phyloP scores from a whole-genome alignment of 2,888 invertebrate species.

The Quadriops clusia region DNA sequence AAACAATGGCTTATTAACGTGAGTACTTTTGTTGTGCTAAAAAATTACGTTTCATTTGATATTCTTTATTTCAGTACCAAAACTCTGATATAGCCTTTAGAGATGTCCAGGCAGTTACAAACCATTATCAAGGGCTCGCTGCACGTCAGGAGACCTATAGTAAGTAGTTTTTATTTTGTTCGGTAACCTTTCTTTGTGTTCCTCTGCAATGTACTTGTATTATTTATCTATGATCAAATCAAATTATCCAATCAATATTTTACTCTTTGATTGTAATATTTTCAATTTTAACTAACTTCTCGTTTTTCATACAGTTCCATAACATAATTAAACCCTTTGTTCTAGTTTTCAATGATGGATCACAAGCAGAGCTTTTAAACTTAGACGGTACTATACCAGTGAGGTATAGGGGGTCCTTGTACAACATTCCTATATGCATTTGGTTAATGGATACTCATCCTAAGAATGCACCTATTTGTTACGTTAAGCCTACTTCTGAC shows the following conservation, averaged over 20 bases:
- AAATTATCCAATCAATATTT: conserved; percentile 1
- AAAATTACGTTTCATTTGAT: conserved; percentile 8
- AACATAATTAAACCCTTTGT: conserved; percentile 15
- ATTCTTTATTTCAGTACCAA: conserved; percentile 47
- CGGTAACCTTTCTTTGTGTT: too few relatives aligned
- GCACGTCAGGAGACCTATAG: conserved; percentile 58
- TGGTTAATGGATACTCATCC: conserved; percentile 98
- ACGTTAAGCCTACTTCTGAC: conserved; percentile 85
- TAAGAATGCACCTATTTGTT: conserved; percentile 87
- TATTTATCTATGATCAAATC: too few relatives aligned
- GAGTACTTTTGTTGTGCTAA: conserved; percentile 18
- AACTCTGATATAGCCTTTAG: conserved; percentile 53
- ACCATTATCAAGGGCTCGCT: conserved; percentile 51
- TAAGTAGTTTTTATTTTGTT: too few relatives aligned
- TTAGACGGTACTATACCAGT: conserved; percentile 90
- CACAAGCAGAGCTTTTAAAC: conserved; percentile 65
- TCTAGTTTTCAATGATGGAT: conserved; percentile 81
- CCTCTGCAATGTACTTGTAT: too few relatives aligned
- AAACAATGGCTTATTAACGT: conserved; percentile 42
- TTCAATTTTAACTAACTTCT: conserved; percentile 6
- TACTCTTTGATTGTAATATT: neutral
- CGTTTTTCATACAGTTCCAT: conserved; percentile 7
- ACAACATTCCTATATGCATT: conserved; percentile 94
- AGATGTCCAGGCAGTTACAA: conserved; percentile 54
- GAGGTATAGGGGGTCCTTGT: conserved; percentile 70